Conservation (phyloP, 2,888 invertebrate genomes). For the Ennomos fuscantarius region DNA sequence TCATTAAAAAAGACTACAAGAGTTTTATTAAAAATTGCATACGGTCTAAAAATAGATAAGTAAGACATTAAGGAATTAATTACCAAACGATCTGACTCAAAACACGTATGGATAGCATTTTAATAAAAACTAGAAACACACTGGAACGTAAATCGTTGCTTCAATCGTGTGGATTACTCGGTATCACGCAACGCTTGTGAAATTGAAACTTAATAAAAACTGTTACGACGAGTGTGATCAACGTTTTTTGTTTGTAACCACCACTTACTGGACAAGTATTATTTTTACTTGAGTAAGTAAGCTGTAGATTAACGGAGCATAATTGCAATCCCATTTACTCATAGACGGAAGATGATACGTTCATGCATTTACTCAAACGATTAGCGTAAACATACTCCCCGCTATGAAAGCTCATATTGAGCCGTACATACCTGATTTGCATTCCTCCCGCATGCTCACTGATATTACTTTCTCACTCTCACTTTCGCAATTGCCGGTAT, state of each 20-base stretch:
- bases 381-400: neutral
- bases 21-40: too few species aligned
- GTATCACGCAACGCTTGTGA: constrained; percentile 25
- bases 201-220: constrained; percentile 20
- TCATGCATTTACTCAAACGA: too few species aligned
- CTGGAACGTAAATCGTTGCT: constrained; percentile 8
- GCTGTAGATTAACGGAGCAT: neutral
- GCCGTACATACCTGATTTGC: neutral
- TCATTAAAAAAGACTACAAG: too few species aligned
- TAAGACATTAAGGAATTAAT: neutral
- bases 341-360: too few species aligned
- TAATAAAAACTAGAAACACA: constrained; percentile 24
- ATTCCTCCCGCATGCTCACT: neutral
- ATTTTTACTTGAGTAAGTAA: neutral
- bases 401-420: constrained; percentile 1
- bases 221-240: constrained; percentile 12
- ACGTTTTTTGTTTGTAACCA: neutral
- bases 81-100: neutral
- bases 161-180: constrained; percentile 16
- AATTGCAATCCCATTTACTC: too few species aligned
- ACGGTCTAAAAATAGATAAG: neutral
- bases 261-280: neutral
- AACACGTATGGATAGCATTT: constrained; percentile 9
- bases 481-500: constrained; percentile 1
- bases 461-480: constrained; percentile 6